Evolutionary conservation across 2,797 vertebrate genomes (phyloP).

Genomic region (Babyrousa celebensis): DNA sequence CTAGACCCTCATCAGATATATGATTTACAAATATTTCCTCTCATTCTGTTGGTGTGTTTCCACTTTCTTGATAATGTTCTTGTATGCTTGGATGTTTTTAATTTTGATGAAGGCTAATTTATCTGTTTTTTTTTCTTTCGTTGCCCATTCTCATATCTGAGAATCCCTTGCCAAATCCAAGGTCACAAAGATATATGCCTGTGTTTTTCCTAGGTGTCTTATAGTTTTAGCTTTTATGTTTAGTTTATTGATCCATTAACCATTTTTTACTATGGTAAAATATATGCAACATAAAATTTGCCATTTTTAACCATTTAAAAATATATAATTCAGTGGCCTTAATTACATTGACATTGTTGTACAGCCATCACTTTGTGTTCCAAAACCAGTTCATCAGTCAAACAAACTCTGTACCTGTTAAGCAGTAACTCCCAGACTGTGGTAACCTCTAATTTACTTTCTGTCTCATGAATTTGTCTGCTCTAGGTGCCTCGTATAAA

Average conservation of each 20-base stretch:
- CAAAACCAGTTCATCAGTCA: neutral
- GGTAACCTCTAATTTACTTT: slow-evolving; percentile 14
- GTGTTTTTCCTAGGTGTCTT: slow-evolving; percentile 46
- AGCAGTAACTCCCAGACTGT: neutral
- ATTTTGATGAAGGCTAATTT: slow-evolving; percentile 9
- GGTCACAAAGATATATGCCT: neutral
- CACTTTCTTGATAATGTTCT: neutral
- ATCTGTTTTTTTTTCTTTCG: slow-evolving; percentile 45
- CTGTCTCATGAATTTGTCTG: slow-evolving; percentile 19
- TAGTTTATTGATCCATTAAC: neutral
- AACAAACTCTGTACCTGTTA: neutral
- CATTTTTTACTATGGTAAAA: neutral
- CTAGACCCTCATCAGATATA: neutral
- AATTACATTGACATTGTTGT: neutral
- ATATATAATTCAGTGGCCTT: neutral
- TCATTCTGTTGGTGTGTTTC: neutral
- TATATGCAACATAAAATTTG: neutral
- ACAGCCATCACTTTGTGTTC: neutral
- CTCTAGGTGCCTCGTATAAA: neutral
- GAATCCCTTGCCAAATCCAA: slow-evolving; percentile 14
- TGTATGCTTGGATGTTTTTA: neutral
- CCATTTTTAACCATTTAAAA: slow-evolving; percentile 23
- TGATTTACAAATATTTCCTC: slow-evolving; percentile 1
- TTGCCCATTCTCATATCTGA: neutral
- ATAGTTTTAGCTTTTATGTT: slow-evolving; percentile 22